Evolutionary conservation across 92 coral and sea anemone genomes (phyloP).

Genomic region (Zoanthus sociatus): DNA sequence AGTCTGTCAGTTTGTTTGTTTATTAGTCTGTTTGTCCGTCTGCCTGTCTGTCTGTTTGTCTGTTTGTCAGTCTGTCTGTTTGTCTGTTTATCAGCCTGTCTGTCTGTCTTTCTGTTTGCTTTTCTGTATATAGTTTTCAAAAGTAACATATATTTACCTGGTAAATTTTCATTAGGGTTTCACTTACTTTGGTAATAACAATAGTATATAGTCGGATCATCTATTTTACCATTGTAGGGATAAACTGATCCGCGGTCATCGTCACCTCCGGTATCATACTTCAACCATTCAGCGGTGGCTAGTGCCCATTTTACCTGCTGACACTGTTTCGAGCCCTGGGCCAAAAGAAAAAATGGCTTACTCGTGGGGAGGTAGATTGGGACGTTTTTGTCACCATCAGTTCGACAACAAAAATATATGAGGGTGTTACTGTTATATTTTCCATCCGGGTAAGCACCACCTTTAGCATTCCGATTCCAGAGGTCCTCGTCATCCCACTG

Average conservation of each 20-base stretch:
- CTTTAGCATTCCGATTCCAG: slow-evolving; percentile 15
- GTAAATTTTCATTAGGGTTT: too few relatives aligned
- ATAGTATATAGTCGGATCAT: slow-evolving; percentile 7
- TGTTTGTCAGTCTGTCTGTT: too few relatives aligned
- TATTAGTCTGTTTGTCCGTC: too few relatives aligned
- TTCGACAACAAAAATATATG: slow-evolving; percentile 56
- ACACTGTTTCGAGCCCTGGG: slow-evolving; percentile 45
- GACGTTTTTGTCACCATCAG: slow-evolving; percentile 18
- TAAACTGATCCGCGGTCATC: background rate
- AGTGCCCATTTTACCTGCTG: slow-evolving; percentile 57
- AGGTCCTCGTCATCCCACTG: slow-evolving; percentile 53
- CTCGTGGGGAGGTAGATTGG: slow-evolving; percentile 52
- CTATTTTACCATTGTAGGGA: background rate
- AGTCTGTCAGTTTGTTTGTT: too few relatives aligned
- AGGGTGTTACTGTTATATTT: slow-evolving; percentile 39
- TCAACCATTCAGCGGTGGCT: slow-evolving; percentile 16
- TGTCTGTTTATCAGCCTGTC: too few relatives aligned
- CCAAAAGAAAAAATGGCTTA: slow-evolving; percentile 58
- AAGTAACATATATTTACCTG: too few relatives aligned
- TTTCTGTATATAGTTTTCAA: too few relatives aligned
- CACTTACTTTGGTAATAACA: slow-evolving; percentile 36
- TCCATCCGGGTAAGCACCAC: slow-evolving; percentile 60
- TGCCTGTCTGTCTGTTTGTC: too few relatives aligned
- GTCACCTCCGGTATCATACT: background rate
- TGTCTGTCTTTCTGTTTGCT: too few relatives aligned